Evolutionary conservation across 2,797 vertebrate species (phyloP).

Genomic region (Typhlichthys eigenmanni): DNA sequence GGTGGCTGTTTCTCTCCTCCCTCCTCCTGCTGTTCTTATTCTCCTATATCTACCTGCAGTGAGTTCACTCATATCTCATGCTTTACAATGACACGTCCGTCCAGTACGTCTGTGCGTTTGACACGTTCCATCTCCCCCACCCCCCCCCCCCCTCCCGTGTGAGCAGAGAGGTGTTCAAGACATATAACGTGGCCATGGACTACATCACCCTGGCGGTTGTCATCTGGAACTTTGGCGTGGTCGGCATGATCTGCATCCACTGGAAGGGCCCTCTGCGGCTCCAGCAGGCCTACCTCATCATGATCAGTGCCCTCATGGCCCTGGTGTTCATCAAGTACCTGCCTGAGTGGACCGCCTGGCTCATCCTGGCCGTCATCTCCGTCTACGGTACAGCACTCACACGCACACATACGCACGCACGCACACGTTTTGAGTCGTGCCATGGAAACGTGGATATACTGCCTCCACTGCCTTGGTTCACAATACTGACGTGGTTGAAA

Average conservation of each 20-base stretch:
- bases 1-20: conserved; percentile 97
- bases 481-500: no score
- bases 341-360: conserved; percentile 98
- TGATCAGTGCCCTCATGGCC: conserved; percentile 99
- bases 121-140: neutral
- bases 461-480: no score
- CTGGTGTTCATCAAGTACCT: conserved; percentile 99
- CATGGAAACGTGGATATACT: no score
- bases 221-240: conserved; percentile 98
- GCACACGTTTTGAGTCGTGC: neutral
- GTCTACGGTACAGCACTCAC: conserved; percentile 84
- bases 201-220: conserved; percentile 90
- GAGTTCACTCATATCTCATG: conserved; percentile 63
- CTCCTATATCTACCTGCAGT: conserved; percentile 98
- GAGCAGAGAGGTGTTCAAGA: conserved; percentile 95
- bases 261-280: conserved; percentile 97
- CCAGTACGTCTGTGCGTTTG: neutral
- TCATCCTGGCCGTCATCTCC: conserved; percentile 96
- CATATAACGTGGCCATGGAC: conserved; percentile 96
- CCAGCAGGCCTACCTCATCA: conserved; percentile 98
- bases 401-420: neutral
- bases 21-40: conserved; percentile 97
- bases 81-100: neutral
- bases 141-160: neutral
- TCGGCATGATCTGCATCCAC: conserved; percentile 98